Percentiles rank a stretch among this genome's conserved stretches.
Evolutionary conservation across 2,113 vertebrate species (phyloP).

Genomic region (Pandion haliaetus): DNA sequence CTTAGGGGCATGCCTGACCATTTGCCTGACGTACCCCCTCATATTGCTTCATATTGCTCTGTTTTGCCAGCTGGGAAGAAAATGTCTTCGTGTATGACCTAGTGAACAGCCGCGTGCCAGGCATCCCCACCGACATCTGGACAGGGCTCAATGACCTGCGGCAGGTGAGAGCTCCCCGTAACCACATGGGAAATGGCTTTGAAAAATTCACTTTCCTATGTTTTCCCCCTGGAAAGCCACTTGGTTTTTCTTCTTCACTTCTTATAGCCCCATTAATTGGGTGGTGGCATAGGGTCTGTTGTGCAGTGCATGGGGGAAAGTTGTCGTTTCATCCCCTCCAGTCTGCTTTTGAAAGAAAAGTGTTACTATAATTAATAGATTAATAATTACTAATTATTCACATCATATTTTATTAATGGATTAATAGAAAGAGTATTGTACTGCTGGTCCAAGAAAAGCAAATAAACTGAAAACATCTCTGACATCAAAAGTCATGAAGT

Average conservation of each 20-base stretch:
- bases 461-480: background rate
- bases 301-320: background rate
- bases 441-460: background rate
- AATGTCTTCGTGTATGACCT: conserved; percentile 84
- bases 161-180: conserved; percentile 66
- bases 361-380: background rate
- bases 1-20: background rate
- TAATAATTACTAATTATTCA: background rate
- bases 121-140: conserved; percentile 82
- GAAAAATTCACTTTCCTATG: background rate
- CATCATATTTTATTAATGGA: background rate
- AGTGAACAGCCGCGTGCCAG: conserved; percentile 81
- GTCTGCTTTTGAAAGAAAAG: background rate
- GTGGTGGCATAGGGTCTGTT: background rate
- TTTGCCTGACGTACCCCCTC: background rate
- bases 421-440: background rate
- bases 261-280: background rate
- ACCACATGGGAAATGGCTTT: background rate
- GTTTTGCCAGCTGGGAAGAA: conserved; percentile 77
- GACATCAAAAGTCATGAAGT: background rate
- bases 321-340: background rate
- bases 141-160: conserved; percentile 78
- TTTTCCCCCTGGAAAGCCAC: background rate
- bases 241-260: background rate
- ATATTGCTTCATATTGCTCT: fast-evolving